phyloP scores from a whole-genome alignment of 2,797 vertebrate species.

The Ciconia nigra region DNA sequence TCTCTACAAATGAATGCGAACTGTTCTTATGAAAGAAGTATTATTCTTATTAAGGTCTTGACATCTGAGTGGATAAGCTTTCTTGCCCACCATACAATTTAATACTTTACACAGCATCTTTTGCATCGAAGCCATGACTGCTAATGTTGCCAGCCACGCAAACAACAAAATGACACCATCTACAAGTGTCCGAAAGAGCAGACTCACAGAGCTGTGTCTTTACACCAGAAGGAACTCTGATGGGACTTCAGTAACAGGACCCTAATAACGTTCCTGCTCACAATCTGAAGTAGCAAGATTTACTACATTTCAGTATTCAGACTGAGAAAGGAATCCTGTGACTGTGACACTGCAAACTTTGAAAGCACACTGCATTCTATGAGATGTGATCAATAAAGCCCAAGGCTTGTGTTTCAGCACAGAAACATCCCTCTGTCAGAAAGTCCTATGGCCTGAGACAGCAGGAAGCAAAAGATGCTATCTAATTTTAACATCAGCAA shows the following conservation, averaged over 20 bases:
- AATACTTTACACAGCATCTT: not conserved
- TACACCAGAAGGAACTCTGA: not conserved
- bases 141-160: not conserved
- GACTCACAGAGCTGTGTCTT: not conserved
- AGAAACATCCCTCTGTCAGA: not conserved
- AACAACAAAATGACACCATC: not conserved
- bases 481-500: not conserved
- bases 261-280: not conserved
- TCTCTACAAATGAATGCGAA: not conserved
- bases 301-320: not conserved
- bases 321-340: not conserved
- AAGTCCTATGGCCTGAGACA: not conserved
- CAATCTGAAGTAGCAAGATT: not conserved
- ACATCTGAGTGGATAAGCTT: not conserved
- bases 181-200: not conserved
- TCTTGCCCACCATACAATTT: not conserved
- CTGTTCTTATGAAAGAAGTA: not conserved
- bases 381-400: not conserved
- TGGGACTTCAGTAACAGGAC: not conserved
- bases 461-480: not conserved
- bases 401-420: not conserved
- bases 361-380: not conserved
- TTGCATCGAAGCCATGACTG: not conserved
- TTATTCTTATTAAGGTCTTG: not conserved
- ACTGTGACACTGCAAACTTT: not conserved